Base-by-base conservation (phyloP, 2,888 invertebrate genomes). In the Carterocephalus palaemon region DNA sequence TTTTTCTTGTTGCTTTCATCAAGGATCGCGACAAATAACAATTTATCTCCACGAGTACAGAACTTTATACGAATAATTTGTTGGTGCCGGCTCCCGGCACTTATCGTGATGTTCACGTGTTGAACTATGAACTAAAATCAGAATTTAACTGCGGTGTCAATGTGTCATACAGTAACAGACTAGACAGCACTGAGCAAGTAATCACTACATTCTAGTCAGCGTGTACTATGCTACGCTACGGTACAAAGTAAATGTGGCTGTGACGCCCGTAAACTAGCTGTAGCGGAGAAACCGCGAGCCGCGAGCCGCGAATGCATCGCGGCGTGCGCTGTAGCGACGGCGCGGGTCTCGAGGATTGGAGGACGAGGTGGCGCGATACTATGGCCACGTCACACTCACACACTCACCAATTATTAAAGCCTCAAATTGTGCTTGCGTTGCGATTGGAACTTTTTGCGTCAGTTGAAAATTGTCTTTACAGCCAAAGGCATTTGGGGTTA, bases 341-440 rank as follows among this genome's bases (percentile, higher is more conserved):
- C 51, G 47, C 48, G 57, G 53, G 51, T 51, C 57, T 51, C 71
- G 59, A 56, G 69, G 77, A 84, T 84, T 83, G 84, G 84, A 70
- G 58, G 62, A 51, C 61, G 50, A 50, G 62, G 75, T 84, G 81
- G 84, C 84, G 84, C 80, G 83, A 84, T 79, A 54, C 59, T 65
- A 59, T 62, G 64, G 73, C 73, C 79, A 82, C 82, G 81, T 79
- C 79, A 81, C 67, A 53, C 61, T 79, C 79, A 81, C 24, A 19
- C 41, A 57, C 45, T 56, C 56, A 51, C 52, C 46, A 51, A 55
- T 52, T 37, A 42, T 47, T 31, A 33, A 41, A 47, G 50, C 55
- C 67, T 66, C 67, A 63, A 61, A 48, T 47, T 53, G 50, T 48
- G 45, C 52, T 48, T 59, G 60, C 63, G 67, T 48, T 59, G 60